A percentile compares a stretch with the other conserved stretches of the same genome.
Evolutionary conservation across 1,140 invertebrate genomes (phyloP).

Genomic region (Nasonia giraulti): DNA sequence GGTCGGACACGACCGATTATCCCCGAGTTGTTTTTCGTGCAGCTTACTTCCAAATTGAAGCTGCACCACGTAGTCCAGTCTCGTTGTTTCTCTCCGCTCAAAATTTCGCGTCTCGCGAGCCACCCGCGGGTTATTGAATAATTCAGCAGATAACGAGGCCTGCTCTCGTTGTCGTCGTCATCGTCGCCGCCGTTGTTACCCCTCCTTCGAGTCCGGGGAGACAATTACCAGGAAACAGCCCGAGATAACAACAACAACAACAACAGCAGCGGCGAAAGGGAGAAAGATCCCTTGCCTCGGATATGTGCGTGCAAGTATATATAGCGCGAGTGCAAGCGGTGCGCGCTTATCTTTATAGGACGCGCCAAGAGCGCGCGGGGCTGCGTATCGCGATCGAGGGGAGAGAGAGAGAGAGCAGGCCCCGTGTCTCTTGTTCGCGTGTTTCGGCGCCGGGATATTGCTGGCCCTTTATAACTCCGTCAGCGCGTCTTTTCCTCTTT

Average conservation of each 20-base stretch:
- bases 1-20: too few species aligned
- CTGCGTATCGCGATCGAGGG: slow-evolving; percentile 6
- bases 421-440: neutral
- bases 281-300: slow-evolving; percentile 19
- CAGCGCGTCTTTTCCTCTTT: neutral
- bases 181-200: neutral
- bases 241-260: slow-evolving; percentile 62
- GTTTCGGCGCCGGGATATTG: neutral
- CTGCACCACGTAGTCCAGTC: neutral
- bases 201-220: slow-evolving; percentile 38
- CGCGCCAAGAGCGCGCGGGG: neutral
- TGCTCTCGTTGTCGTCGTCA: slow-evolving; percentile 33
- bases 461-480: neutral
- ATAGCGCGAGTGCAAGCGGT: neutral
- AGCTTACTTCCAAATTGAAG: neutral
- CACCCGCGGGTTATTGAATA: slow-evolving; percentile 62
- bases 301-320: slow-evolving; percentile 7
- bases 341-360: slow-evolving; percentile 42
- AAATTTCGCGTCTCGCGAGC: neutral
- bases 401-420: neutral
- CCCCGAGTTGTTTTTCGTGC: too few species aligned
- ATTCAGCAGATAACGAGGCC: slow-evolving; percentile 65
- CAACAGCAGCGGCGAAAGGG: slow-evolving; percentile 22
- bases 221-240: slow-evolving; percentile 66
- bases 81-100: neutral